phyloP scores from a whole-genome alignment of 1,140 invertebrate species.

The Luehdorfia chinensis region DNA sequence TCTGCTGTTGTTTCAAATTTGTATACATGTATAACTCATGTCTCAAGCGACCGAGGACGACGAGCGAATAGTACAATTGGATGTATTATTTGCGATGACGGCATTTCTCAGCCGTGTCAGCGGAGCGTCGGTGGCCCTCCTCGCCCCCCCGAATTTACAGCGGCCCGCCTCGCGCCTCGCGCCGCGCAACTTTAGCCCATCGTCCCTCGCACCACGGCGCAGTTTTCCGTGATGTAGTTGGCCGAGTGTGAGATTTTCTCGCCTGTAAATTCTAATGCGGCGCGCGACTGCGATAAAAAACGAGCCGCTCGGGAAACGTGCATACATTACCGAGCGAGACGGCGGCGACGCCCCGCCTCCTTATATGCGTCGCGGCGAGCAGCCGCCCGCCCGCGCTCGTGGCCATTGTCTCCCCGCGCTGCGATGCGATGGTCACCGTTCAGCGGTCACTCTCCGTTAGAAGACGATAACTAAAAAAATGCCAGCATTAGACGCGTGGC shows the following conservation, averaged over 20 bases:
- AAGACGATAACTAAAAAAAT: no score
- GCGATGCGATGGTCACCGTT: constrained; percentile 21
- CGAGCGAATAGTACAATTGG: neutral
- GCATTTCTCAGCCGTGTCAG: neutral
- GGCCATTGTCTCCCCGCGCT: no score
- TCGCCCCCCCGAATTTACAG: constrained; percentile 16
- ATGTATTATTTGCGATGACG: neutral
- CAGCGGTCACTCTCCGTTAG: constrained; percentile 1
- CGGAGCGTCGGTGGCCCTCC: neutral
- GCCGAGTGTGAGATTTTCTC: constrained; percentile 68
- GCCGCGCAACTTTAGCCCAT: constrained; percentile 25
- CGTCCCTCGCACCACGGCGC: constrained; percentile 21
- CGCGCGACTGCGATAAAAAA: constrained; percentile 74
- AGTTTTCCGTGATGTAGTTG: constrained; percentile 20
- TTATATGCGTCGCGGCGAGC: no score
- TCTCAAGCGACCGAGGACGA: neutral
- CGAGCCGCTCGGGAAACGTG: constrained; percentile 65
- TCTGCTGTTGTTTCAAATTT: no score
- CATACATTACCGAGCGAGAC: constrained; percentile 69
- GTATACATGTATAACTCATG: no score
- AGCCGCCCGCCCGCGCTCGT: constrained; percentile 16
- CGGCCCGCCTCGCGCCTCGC: constrained; percentile 32
- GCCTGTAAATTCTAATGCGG: constrained; percentile 71
- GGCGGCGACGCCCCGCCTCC: constrained; percentile 34
- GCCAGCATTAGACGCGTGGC: no score